Evolutionary conservation across 2,797 vertebrate species (phyloP), one percentile per base, ranked within the genome.

Genomic region (Hirundo rustica): DNA sequence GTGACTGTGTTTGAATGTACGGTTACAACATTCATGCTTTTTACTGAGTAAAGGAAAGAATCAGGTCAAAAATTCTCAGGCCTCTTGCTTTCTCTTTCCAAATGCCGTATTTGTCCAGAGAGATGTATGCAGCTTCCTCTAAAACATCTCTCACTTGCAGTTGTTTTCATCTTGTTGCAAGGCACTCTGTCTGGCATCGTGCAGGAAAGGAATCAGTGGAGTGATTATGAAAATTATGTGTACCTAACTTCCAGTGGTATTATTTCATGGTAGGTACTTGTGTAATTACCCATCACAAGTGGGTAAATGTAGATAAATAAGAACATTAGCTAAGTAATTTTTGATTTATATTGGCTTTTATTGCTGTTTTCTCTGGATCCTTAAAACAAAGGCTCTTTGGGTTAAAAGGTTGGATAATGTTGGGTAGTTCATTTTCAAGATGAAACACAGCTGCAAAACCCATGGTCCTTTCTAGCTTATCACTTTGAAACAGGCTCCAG

Each of bases 271-370:
- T 87, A 82, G 58, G 51, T 92, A 74, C 91, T 93, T 96, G 85
- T 88, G 70, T 79, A 95, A 95, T 95, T 95, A 85, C 75, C 68
- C 75, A 83, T 86, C 88, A 75, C 8, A 23, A 81, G 42, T 61
- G 72, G 55, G 55, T 61, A 93, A 93, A 93, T 88, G 80, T 48
- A 89, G 88, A 95, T 62, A 90, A 96, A 93, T 89, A 83, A 89
- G 87, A 93, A 7, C 88, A 91, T 90, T 90, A 91, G 74, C 89
- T 66, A 74, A 70, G 68, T 51, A 8, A 76, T 85, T 95, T 95
- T 87, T 94, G 36, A 55, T 92, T 57, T 86, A n/a, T 57, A 62
- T 73, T 30, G 48, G 13, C 55, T 61, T 54, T 42, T 53, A 85
- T 70, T 73, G 53, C 76, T 81, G 34, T 86, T 96, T 88, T 55